phyloP scores from a whole-genome alignment of 1,140 invertebrate species.

The Coelopa frigida region DNA sequence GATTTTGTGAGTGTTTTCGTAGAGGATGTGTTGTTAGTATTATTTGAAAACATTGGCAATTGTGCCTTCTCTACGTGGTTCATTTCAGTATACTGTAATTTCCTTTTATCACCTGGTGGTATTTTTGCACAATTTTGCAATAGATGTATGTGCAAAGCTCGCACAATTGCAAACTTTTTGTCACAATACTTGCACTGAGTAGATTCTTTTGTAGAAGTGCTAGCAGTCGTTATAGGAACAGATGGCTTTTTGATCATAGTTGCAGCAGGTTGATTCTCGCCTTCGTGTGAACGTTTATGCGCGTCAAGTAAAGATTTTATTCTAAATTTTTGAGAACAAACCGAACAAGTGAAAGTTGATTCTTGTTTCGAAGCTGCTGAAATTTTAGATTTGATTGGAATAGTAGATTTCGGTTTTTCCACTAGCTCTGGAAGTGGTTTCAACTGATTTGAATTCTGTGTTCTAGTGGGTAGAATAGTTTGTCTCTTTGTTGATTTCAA shows the following conservation, averaged over 20 bases:
- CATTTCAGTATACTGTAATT: constrained; percentile 30
- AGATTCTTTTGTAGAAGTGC: constrained; percentile 1
- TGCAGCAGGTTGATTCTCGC: constrained; percentile 7
- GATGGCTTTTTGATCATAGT: constrained; percentile 13
- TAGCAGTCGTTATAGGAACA: background rate
- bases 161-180: constrained; percentile 33
- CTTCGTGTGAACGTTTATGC: constrained; percentile 23
- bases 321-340: constrained; percentile 19
- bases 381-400: no score
- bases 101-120: constrained; percentile 33
- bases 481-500: no score
- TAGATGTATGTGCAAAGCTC: constrained; percentile 34
- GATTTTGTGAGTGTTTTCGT: background rate
- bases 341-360: constrained; percentile 17
- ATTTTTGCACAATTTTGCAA: constrained; percentile 38
- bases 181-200: constrained; percentile 36
- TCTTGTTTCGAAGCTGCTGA: no score
- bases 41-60: constrained; percentile 17
- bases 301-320: constrained; percentile 20
- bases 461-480: no score
- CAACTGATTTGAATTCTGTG: no score
- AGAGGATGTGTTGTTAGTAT: background rate
- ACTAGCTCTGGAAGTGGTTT: no score
- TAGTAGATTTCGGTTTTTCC: no score
- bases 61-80: constrained; percentile 35